These are phyloP conservation scores for Artemia sinica DNA, from an alignment of 2,888 invertebrate genomes.

Conservation along the genomic window DNA sequence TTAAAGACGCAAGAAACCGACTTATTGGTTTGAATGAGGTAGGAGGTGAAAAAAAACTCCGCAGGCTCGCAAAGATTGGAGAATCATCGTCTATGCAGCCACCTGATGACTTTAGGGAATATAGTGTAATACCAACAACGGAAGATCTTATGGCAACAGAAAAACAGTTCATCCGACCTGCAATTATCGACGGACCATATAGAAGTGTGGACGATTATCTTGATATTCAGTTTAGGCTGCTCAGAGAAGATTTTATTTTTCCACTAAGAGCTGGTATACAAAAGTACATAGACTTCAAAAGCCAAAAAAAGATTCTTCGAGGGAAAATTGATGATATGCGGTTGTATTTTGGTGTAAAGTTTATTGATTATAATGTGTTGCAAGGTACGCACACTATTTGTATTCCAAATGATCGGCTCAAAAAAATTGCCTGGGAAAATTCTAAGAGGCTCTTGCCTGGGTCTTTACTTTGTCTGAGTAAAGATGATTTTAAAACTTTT, in stretches of 20 bases:
- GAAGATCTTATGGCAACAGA: conserved; percentile 29
- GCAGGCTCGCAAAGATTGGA: not conserved
- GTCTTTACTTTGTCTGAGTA: conserved; percentile 51
- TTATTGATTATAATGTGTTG: conserved; percentile 23
- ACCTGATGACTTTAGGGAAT: conserved; percentile 34
- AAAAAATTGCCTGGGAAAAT: conserved; percentile 34
- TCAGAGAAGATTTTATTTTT: conserved; percentile 59
- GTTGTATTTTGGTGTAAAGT: conserved; percentile 24
- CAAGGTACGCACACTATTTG: conserved; percentile 24
- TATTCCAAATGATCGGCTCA: conserved; percentile 29
- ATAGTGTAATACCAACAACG: conserved; percentile 30
- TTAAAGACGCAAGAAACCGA: not conserved
- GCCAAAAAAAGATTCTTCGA: not conserved
- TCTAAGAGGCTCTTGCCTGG: conserved; percentile 49
- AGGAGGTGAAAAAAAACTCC: not conserved
- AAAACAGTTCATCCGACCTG: conserved; percentile 37
- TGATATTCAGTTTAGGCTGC: conserved; percentile 54
- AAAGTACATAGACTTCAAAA: conserved; percentile 31
- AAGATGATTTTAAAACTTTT: conserved; percentile 47
- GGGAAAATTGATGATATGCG: conserved; percentile 22
- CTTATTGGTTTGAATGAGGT: not conserved
- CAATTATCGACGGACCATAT: conserved; percentile 42
- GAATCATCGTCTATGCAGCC: conserved; percentile 25
- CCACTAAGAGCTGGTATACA: conserved; percentile 50
- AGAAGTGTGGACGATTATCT: conserved; percentile 50